These are phyloP conservation scores for Callionymus lyra DNA, from an alignment of 2,113 vertebrate genomes.

Conservation along the genomic window DNA sequence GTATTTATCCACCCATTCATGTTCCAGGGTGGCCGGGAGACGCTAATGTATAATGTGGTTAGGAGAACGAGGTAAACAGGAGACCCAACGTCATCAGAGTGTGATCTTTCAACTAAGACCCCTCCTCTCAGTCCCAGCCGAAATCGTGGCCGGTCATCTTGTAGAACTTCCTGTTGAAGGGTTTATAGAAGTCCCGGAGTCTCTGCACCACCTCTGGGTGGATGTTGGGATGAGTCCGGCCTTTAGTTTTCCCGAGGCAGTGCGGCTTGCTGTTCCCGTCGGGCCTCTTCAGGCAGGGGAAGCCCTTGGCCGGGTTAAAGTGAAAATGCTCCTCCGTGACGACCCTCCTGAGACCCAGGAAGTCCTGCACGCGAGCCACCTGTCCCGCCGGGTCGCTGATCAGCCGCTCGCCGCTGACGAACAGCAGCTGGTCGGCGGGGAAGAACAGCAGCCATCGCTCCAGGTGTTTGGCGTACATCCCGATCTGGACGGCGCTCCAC, in stretches of 20 bases:
- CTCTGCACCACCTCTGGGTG: conserved; percentile 72
- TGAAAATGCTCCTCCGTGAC: conserved; percentile 89
- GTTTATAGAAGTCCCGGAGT: conserved; percentile 83
- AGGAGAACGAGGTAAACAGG: too few species aligned
- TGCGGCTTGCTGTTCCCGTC: conserved; percentile 80
- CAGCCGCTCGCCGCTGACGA: conserved; percentile 86
- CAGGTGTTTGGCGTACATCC: conserved; percentile 90
- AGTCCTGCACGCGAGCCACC: conserved; percentile 86
- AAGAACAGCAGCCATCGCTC: conserved; percentile 88
- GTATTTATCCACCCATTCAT: too few species aligned
- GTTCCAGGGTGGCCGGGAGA: too few species aligned
- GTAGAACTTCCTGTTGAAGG: conserved; percentile 89
- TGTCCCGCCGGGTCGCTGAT: conserved; percentile 84
- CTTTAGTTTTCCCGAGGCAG: conserved; percentile 88
- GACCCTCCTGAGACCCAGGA: conserved; percentile 82
- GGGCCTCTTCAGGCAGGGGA: conserved; percentile 89
- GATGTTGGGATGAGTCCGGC: conserved; percentile 83
- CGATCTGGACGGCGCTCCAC: conserved; percentile 92
- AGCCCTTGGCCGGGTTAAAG: conserved; percentile 95
- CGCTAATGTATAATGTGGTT: too few species aligned
- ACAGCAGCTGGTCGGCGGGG: conserved; percentile 81
- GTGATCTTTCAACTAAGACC: conserved; percentile 22
- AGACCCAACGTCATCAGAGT: conserved; percentile 45
- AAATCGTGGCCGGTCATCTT: conserved; percentile 82
- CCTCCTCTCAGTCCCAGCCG: conserved; percentile 68